Evolutionary conservation across 1,140 invertebrate species (phyloP), one percentile per base, ranked within the genome.

Genomic region (Drosophila setifemur): DNA sequence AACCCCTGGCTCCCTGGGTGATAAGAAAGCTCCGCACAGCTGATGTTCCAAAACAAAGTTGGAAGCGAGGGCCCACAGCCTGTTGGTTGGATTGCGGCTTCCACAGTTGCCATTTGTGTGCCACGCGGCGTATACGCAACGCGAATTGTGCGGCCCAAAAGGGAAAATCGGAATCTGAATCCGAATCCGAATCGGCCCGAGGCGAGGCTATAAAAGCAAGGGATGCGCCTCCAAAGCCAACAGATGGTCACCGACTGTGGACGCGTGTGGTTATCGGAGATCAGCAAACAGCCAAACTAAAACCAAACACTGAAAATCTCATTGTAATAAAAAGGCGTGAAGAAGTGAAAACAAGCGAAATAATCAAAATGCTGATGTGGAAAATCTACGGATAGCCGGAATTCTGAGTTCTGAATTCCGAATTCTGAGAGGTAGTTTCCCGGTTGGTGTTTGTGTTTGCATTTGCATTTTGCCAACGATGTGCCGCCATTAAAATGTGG

Each of bases 161-260:
- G 49, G 23, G 21, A 21, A 26, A 25, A 16, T n/a, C 4, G 8
- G 31, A 29, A 23, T 8, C n/a, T n/a, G n/a, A n/a, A n/a, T n/a
- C n/a, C n/a, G n/a, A n/a, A n/a, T n/a, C n/a, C n/a, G n/a, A 14
- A 16, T 37, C n/a, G n/a, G 16, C 23, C 11, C 33, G 52, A 71
- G 53, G 29, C 49, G 48, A 50, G 33, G 37, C 57, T 85, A 81
- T 81, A 74, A 69, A 85, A 86, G 67, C 57, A 48, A 63, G 57
- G 50, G 49, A 55, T 64, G 57, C 58, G 31, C 23, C 26, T 31
- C 31, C 33, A 86, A 86, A 87, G 57, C 76, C 82, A 86, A 86
- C 81, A 86, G 81, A 86, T 86, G 81, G 81, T 86, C 81, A 82
- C 82, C 63, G 82, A 74, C 76, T 76, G 81, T 86, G 44, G 42